phyloP scores from a whole-genome alignment of 2,113 vertebrate genomes.

The Ahaetulla prasina region DNA sequence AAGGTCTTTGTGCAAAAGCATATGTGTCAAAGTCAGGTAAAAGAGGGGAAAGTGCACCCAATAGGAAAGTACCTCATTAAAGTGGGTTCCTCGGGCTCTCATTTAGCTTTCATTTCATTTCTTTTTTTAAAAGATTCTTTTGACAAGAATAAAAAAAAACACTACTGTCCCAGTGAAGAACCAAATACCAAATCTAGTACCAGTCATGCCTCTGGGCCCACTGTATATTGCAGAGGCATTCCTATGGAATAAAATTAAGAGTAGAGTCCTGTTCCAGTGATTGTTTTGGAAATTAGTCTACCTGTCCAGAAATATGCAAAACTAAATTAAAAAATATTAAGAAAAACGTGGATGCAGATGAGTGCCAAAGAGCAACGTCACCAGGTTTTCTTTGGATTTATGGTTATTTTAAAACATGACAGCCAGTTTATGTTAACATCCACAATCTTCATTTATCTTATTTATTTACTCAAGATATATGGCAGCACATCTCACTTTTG shows the following conservation, averaged over 20 bases:
- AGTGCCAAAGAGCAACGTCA: not conserved
- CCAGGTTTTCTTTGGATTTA: not conserved
- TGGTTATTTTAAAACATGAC: not conserved
- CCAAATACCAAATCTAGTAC: not conserved
- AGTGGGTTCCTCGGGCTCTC: not conserved
- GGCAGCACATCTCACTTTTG: not conserved
- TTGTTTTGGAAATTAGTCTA: not conserved
- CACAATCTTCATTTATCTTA: not conserved
- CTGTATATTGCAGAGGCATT: not conserved
- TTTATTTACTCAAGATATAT: not conserved
- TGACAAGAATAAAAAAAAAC: not conserved
- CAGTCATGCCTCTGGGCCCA: not conserved
- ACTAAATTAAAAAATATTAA: not conserved
- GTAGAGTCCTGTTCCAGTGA: not conserved
- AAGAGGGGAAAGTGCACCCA: not conserved
- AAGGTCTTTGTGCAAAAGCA: not conserved
- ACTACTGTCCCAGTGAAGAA: not conserved
- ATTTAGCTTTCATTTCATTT: not conserved
- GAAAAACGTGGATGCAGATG: not conserved
- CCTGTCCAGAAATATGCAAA: not conserved
- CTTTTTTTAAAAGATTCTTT: not conserved
- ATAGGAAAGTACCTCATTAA: not conserved
- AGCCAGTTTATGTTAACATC: not conserved
- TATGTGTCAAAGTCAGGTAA: not conserved
- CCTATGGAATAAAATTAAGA: not conserved